Conservation (phyloP, 2,888 invertebrate species). For the Hoplodrina blanda region DNA sequence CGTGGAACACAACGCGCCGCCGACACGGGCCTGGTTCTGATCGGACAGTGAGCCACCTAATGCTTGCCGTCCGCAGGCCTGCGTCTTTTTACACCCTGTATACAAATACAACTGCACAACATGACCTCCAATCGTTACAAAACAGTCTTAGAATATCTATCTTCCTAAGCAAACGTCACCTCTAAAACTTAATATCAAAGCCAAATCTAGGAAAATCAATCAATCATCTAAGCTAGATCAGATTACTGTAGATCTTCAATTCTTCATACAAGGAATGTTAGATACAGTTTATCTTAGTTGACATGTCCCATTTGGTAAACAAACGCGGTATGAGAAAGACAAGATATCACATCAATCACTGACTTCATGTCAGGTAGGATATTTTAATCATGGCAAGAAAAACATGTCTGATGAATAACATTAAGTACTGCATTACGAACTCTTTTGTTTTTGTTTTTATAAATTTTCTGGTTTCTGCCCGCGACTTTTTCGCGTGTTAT, state of each 20-base stretch:
- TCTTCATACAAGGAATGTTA: neutral
- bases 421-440: too few species aligned
- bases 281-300: neutral
- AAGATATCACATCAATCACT: neutral
- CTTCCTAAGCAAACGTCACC: neutral
- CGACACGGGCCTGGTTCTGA: too few species aligned
- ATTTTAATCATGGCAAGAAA: neutral
- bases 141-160: neutral
- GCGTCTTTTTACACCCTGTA: too few species aligned
- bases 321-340: neutral
- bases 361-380: neutral
- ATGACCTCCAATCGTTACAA: neutral
- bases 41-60: too few species aligned
- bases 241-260: slow-evolving; percentile 13
- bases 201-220: slow-evolving; percentile 20
- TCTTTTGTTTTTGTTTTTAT: too few species aligned
- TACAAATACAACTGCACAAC: too few species aligned
- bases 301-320: neutral
- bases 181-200: neutral
- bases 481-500: too few species aligned
- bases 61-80: too few species aligned
- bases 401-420: too few species aligned
- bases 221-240: slow-evolving; percentile 26
- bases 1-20: too few species aligned
- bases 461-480: too few species aligned